These are phyloP conservation scores for Didymodactylos carnosus DNA, from an alignment of 2,888 invertebrate genomes.

Conservation along the genomic window DNA sequence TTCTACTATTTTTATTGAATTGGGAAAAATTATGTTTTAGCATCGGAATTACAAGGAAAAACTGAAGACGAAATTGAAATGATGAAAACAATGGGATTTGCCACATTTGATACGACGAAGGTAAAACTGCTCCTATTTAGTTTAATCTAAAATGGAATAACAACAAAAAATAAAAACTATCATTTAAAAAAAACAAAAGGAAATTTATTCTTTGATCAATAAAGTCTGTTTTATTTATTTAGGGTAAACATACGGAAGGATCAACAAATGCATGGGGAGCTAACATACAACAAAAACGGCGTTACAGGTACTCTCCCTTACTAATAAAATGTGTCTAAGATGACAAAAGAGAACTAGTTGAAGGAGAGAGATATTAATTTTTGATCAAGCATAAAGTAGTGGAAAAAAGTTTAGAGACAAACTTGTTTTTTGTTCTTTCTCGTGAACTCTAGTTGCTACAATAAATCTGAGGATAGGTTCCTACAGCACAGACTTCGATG, in stretches of 20 bases:
- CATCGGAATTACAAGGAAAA: constrained; percentile 59
- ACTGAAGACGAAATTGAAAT: constrained; percentile 47
- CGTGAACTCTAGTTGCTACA: too few species aligned
- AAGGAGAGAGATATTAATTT: too few species aligned
- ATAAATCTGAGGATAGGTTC: too few species aligned
- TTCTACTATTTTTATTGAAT: not conserved
- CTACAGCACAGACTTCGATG: too few species aligned
- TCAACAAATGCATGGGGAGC: constrained; percentile 69
- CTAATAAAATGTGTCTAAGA: too few species aligned
- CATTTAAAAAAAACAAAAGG: too few species aligned
- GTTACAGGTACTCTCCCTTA: constrained; percentile 50
- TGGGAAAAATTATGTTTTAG: not conserved
- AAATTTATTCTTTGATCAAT: not conserved
- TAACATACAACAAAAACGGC: constrained; percentile 79
- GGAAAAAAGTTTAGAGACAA: too few species aligned
- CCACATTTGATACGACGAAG: constrained; percentile 81
- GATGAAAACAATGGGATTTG: constrained; percentile 89
- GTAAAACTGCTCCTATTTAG: constrained; percentile 17
- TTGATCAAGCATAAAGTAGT: too few species aligned
- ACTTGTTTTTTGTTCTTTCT: too few species aligned
- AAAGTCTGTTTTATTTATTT: not conserved
- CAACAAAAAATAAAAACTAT: too few species aligned
- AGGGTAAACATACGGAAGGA: constrained; percentile 66
- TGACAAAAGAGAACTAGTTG: too few species aligned
- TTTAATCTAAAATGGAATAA: too few species aligned